phyloP scores from a whole-genome alignment of 2,113 vertebrate species.

The Siniperca chuatsi region DNA sequence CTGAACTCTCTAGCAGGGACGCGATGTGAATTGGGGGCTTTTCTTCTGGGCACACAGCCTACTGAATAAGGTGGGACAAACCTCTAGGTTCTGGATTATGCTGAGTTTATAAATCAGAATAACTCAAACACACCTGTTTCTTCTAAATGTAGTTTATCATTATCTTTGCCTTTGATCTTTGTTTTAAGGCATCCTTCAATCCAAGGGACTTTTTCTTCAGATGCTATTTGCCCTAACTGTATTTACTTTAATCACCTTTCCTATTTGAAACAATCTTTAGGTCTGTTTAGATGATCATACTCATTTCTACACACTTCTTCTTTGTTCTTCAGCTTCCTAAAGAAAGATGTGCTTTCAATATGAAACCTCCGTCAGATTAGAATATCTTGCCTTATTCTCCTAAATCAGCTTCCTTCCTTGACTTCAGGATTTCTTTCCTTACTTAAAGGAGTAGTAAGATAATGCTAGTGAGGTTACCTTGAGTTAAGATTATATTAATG shows the following conservation, averaged over 20 bases:
- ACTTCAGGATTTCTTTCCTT: neutral
- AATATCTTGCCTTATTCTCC: neutral
- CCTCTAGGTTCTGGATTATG: neutral
- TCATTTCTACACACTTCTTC: neutral
- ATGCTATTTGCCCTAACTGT: conserved; percentile 1
- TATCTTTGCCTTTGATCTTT: neutral
- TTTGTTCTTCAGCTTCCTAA: neutral
- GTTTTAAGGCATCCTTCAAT: neutral
- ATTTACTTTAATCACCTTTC: neutral
- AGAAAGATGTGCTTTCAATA: neutral
- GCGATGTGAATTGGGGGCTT: neutral
- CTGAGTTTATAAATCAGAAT: neutral
- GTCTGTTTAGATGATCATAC: neutral
- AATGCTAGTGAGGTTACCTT: neutral
- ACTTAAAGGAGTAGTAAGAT: neutral
- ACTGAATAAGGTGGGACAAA: neutral
- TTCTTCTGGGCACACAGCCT: neutral
- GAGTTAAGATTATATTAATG: neutral
- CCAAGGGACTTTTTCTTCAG: neutral
- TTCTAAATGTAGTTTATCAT: neutral
- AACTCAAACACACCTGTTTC: neutral
- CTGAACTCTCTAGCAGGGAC: neutral
- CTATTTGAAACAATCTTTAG: neutral
- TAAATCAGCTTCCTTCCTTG: neutral
- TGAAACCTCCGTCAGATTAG: neutral